phyloP scores from a whole-genome alignment of 2,888 invertebrate genomes.

The Tillus elongatus region DNA sequence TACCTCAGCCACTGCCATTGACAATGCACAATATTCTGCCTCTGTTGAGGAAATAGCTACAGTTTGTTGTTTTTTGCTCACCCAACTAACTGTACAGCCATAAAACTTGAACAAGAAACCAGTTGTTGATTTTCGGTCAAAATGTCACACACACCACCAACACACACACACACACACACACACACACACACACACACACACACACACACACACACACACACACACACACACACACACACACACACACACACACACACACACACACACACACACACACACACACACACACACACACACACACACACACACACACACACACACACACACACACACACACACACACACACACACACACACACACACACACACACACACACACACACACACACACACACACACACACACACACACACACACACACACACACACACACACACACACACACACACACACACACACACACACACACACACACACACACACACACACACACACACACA shows the following conservation, averaged over 20 bases:
- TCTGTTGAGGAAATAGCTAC: too few species aligned
- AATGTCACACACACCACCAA: too few species aligned
- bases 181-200: conserved; percentile 7
- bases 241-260: conserved; percentile 7
- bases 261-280: conserved; percentile 7
- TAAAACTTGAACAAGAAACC: too few species aligned
- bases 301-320: conserved; percentile 7
- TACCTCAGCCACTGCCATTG: too few species aligned
- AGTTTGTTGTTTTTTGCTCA: too few species aligned
- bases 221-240: conserved; percentile 6
- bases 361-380: conserved; percentile 8
- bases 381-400: conserved; percentile 8
- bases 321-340: conserved; percentile 7
- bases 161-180: conserved; percentile 4
- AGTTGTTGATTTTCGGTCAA: too few species aligned
- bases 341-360: conserved; percentile 7
- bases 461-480: too few species aligned
- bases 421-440: conserved; percentile 9
- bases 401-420: conserved; percentile 8
- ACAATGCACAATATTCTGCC: too few species aligned
- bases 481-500: too few species aligned
- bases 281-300: conserved; percentile 6
- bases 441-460: conserved; percentile 7
- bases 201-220: conserved; percentile 7
- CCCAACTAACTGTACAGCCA: too few species aligned